Percentiles rank a stretch among this genome's conserved stretches.
phyloP scores from a whole-genome alignment of 2,113 vertebrate species.

The Climacteris rufus region DNA sequence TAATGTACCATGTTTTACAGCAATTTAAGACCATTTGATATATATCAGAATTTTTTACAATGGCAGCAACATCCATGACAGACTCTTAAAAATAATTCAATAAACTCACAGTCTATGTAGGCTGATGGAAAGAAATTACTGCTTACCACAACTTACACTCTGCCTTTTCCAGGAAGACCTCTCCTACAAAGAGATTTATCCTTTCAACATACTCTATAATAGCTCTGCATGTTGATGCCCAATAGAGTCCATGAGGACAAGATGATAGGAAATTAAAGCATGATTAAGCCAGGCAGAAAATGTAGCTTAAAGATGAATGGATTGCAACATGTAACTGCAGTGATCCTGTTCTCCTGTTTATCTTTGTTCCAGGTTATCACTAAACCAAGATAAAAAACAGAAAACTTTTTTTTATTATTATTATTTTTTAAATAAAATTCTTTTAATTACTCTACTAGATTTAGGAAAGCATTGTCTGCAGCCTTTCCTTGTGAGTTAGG shows the following conservation, averaged over 20 bases:
- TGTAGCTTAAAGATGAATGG: neutral
- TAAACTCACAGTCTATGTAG: neutral
- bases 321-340: neutral
- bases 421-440: neutral
- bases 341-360: neutral
- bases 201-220: neutral
- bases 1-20: neutral
- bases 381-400: conserved; percentile 10
- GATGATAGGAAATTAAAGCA: neutral
- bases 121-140: neutral
- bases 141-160: neutral
- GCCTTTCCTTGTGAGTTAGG: neutral
- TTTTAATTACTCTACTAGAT: neutral
- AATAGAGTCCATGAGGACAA: neutral
- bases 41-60: neutral
- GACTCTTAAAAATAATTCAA: neutral
- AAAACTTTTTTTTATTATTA: rapidly evolving
- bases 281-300: neutral
- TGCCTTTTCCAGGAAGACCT: neutral
- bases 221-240: neutral
- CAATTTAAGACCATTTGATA: neutral
- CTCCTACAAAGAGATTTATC: neutral
- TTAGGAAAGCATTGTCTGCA: neutral
- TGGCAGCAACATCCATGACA: neutral
- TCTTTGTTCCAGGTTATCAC: neutral